Percentiles rank a stretch among this genome's conserved stretches.
Evolutionary conservation across 2,797 vertebrate species (phyloP).

Genomic region (Etheostoma nigrum): DNA sequence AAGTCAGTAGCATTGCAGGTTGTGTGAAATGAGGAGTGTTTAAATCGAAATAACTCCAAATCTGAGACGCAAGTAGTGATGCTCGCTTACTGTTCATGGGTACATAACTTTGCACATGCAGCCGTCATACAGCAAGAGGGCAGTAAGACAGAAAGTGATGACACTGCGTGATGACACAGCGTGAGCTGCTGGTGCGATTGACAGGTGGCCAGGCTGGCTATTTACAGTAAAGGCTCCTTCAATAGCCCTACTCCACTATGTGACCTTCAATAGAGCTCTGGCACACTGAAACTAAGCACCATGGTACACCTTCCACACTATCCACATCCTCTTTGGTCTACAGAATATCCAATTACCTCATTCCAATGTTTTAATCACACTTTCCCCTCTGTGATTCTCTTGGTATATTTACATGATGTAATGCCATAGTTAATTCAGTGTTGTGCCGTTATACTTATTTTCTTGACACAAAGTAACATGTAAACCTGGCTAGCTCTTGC

Average conservation of each 20-base stretch:
- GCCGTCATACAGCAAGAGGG: background rate
- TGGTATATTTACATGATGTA: background rate
- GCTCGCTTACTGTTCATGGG: background rate
- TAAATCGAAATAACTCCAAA: background rate
- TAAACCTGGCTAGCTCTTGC: background rate
- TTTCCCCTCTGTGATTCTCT: background rate
- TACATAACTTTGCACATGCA: slow-evolving; percentile 21
- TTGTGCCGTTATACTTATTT: background rate
- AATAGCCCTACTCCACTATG: slow-evolving; percentile 65
- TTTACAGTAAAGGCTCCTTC: slow-evolving; percentile 81
- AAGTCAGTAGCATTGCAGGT: background rate
- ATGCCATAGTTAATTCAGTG: too few relatives aligned
- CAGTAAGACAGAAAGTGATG: slow-evolving; percentile 44
- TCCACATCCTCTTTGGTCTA: slow-evolving; percentile 1
- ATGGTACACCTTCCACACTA: slow-evolving; percentile 41
- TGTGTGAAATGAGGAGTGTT: background rate
- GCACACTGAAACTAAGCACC: slow-evolving; percentile 69
- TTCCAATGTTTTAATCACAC: background rate
- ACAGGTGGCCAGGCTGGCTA: slow-evolving; percentile 77
- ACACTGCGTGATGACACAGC: slow-evolving; percentile 46
- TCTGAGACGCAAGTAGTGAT: background rate
- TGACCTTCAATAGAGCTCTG: slow-evolving; percentile 79
- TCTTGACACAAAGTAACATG: slow-evolving; percentile 1
- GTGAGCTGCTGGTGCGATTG: slow-evolving; percentile 49
- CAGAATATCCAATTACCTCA: background rate